These are phyloP conservation scores for Smittia aterrima DNA, from an alignment of 2,888 invertebrate genomes.

Conservation along the genomic window DNA sequence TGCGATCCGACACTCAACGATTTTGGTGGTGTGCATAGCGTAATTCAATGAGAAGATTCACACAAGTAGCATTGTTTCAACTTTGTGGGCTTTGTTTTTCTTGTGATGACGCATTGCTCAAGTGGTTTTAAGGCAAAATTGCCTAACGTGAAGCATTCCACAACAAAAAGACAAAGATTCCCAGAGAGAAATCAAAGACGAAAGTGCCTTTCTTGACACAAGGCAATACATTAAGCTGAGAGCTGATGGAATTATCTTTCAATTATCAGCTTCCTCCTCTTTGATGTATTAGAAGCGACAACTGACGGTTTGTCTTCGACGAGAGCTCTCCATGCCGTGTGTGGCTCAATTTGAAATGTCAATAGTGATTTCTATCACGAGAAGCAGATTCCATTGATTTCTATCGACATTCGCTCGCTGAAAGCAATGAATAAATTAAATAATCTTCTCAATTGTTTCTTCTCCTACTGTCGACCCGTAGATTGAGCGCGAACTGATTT, in stretches of 20 bases:
- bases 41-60: conserved; percentile 16
- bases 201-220: not conserved
- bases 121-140: too few relatives aligned
- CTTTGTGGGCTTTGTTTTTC: not conserved
- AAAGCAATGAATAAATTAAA: conserved; percentile 8
- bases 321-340: not conserved
- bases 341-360: not conserved
- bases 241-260: not conserved
- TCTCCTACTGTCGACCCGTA: conserved; percentile 51
- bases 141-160: too few relatives aligned
- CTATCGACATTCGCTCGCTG: not conserved
- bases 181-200: not conserved
- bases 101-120: not conserved
- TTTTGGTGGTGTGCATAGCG: not conserved
- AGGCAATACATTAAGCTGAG: not conserved
- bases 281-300: not conserved
- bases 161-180: conserved; percentile 12
- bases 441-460: conserved; percentile 16
- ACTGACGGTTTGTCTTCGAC: not conserved
- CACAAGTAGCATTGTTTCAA: conserved; percentile 13
- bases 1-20: not conserved
- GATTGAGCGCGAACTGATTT: conserved; percentile 77
- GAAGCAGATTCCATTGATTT: not conserved
- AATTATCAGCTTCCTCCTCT: not conserved
- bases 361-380: not conserved